These are phyloP conservation scores for Aphaenogaster floridana DNA, from an alignment of 1,140 invertebrate species.

Conservation along the genomic window DNA sequence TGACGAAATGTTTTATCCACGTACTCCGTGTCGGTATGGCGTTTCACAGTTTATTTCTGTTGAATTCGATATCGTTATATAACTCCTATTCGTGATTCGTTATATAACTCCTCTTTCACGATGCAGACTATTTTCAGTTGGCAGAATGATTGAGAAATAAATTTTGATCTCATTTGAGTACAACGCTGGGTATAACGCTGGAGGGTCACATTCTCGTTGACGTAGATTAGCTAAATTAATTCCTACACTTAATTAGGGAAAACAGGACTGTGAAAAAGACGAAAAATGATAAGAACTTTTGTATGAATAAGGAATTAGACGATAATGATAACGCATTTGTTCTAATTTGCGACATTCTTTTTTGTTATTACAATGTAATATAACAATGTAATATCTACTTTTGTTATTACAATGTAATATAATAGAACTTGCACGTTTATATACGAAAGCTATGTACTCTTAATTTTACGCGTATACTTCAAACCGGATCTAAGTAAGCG, in stretches of 20 bases:
- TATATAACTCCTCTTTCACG: background rate
- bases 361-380: background rate
- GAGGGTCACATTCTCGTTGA: background rate
- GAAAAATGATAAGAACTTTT: background rate
- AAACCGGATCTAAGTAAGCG: background rate
- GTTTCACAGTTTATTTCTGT: constrained; percentile 21
- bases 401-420: background rate
- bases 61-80: background rate
- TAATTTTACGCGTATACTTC: constrained; percentile 39
- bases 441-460: constrained; percentile 45
- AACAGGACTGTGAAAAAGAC: background rate
- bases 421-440: constrained; percentile 63
- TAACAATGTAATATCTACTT: too few species aligned
- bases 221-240: constrained; percentile 8
- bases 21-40: too few species aligned
- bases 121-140: constrained; percentile 17
- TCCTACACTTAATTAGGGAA: background rate
- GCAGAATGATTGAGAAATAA: constrained; percentile 39
- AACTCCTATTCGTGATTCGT: background rate
- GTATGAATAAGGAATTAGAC: background rate
- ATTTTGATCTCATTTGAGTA: constrained; percentile 38
- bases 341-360: background rate
- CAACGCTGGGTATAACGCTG: background rate
- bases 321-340: background rate
- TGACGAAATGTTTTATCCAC: constrained; percentile 30